phyloP scores from a whole-genome alignment of 2,888 invertebrate genomes.

The Lithophane socia region DNA sequence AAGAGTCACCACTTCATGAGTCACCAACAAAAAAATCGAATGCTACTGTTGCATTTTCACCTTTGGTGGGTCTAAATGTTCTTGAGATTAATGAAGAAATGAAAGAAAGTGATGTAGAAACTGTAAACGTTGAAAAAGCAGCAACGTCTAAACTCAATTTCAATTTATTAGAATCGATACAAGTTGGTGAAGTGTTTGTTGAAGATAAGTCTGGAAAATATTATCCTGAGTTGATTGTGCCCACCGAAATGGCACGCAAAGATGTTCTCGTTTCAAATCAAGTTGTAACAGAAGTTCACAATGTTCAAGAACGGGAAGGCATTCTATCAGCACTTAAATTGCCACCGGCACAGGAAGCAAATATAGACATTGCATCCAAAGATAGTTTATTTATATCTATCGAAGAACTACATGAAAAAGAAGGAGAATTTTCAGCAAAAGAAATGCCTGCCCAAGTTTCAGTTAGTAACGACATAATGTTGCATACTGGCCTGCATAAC shows the following conservation, averaged over 20 bases:
- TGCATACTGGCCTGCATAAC: constrained; percentile 90
- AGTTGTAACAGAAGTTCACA: constrained; percentile 91
- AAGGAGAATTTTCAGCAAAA: constrained; percentile 87
- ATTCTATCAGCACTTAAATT: constrained; percentile 90
- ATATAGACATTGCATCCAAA: constrained; percentile 90
- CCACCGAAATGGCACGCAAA: constrained; percentile 93
- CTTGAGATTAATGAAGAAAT: constrained; percentile 92
- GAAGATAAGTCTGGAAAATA: constrained; percentile 94
- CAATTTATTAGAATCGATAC: constrained; percentile 91
- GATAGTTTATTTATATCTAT: constrained; percentile 91
- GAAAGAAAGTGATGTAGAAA: constrained; percentile 90
- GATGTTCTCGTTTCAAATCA: constrained; percentile 92
- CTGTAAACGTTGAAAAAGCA: constrained; percentile 82
- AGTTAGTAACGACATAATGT: constrained; percentile 81
- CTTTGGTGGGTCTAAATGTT: constrained; percentile 92
- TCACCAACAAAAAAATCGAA: constrained; percentile 86
- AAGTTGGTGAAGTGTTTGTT: constrained; percentile 92
- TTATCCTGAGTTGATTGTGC: constrained; percentile 94
- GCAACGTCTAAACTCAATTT: constrained; percentile 91
- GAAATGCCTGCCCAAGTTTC: constrained; percentile 76
- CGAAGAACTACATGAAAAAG: constrained; percentile 92
- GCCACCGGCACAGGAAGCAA: constrained; percentile 91
- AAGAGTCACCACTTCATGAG: constrained; percentile 90
- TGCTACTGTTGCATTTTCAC: constrained; percentile 90
- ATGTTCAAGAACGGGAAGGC: constrained; percentile 93